Evolutionary conservation across 2,888 invertebrate genomes (phyloP).

Genomic region (Hesperia comma): DNA sequence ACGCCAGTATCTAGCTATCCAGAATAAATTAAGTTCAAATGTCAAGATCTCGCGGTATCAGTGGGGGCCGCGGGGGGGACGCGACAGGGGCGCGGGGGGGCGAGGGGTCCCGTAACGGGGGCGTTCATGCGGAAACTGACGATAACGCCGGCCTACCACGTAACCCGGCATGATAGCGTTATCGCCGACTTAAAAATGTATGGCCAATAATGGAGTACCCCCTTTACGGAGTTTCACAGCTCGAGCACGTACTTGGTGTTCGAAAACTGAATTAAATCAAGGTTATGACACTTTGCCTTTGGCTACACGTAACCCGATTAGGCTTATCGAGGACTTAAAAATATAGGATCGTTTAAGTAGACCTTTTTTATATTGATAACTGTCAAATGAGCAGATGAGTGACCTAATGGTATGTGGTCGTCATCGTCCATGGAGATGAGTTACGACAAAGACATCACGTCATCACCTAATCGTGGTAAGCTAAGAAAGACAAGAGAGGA

Average conservation of each 20-base stretch:
- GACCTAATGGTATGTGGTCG: too few relatives aligned
- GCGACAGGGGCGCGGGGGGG: conserved; percentile 42
- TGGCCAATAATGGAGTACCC: conserved; percentile 69
- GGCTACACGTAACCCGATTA: too few relatives aligned
- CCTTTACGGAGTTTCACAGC: conserved; percentile 2
- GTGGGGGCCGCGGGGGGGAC: conserved; percentile 45
- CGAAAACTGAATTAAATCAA: neutral
- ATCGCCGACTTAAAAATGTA: conserved; percentile 78
- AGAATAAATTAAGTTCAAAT: conserved; percentile 79
- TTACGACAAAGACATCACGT: too few relatives aligned
- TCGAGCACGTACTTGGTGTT: conserved; percentile 11
- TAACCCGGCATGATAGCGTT: conserved; percentile 76
- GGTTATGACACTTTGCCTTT: neutral
- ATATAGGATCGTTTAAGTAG: too few relatives aligned
- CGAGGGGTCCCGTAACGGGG: conserved; percentile 69
- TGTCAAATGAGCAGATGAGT: too few relatives aligned
- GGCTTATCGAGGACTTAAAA: too few relatives aligned
- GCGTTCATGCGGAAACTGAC: conserved; percentile 83
- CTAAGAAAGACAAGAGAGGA: too few relatives aligned
- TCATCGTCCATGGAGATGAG: too few relatives aligned
- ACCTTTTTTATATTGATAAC: too few relatives aligned
- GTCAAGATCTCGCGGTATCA: conserved; percentile 76
- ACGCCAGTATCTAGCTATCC: neutral
- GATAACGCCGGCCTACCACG: conserved; percentile 83
- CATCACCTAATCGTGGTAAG: too few relatives aligned